Percentiles rank a stretch among this genome's conserved stretches.
Conservation (phyloP, 2,797 vertebrate species). For the Ctenopoma multispine region DNA sequence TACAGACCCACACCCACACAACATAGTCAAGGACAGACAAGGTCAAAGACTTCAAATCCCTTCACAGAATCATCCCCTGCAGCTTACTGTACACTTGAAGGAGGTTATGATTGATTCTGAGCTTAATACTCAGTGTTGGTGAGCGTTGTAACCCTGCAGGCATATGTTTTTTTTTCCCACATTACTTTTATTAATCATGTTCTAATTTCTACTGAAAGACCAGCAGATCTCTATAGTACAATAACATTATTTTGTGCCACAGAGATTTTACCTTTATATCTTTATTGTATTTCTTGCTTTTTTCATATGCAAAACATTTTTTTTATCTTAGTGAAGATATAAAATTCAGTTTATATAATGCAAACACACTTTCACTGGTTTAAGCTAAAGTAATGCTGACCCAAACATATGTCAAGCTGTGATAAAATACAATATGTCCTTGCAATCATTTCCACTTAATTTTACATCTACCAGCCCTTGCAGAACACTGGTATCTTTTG, state of each 20-base stretch:
- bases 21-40: constrained; percentile 66
- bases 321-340: constrained; percentile 37
- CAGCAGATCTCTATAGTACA: constrained; percentile 34
- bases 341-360: constrained; percentile 21
- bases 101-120: constrained; percentile 62
- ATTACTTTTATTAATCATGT: constrained; percentile 44
- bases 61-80: constrained; percentile 56
- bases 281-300: constrained; percentile 50
- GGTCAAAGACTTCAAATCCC: constrained; percentile 64
- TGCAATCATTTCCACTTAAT: neutral
- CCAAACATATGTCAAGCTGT: constrained; percentile 7
- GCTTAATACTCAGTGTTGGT: constrained; percentile 52
- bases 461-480: constrained; percentile 1
- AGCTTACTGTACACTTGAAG: constrained; percentile 56
- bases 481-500: neutral
- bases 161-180: constrained; percentile 17
- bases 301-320: constrained; percentile 43
- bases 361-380: constrained; percentile 33
- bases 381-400: constrained; percentile 29
- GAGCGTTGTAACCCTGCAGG: constrained; percentile 36
- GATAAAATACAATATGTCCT: constrained; percentile 1
- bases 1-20: constrained; percentile 38
- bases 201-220: constrained; percentile 49
- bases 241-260: constrained; percentile 34
- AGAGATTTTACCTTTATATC: neutral